phyloP scores from a whole-genome alignment of 1,140 invertebrate genomes.

The Rhyzopertha dominica region DNA sequence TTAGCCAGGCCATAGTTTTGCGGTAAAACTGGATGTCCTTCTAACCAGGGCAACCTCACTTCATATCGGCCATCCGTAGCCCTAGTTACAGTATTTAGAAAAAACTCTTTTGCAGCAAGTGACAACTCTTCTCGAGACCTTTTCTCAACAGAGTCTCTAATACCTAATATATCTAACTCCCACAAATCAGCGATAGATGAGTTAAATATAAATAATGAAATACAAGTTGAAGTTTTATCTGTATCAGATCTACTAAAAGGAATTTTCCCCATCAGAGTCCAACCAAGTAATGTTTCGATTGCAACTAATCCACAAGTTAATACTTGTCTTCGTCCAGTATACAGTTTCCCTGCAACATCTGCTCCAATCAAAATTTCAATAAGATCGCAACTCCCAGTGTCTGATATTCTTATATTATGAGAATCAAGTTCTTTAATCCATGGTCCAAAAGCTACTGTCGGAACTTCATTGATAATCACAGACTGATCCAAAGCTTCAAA shows the following conservation, averaged over 20 bases:
- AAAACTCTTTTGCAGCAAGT: conserved; percentile 28
- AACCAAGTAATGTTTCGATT: conserved; percentile 35
- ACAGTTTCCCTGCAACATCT: conserved; percentile 34
- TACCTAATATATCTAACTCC: conserved; percentile 41
- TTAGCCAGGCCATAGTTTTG: conserved; percentile 14
- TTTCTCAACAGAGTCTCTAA: conserved; percentile 36
- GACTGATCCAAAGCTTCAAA: conserved; percentile 17
- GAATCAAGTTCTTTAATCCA: conserved; percentile 12
- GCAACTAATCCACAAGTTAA: conserved; percentile 23
- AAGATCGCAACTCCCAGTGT: conserved; percentile 6
- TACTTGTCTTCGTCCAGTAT: conserved; percentile 23
- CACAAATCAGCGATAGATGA: conserved; percentile 37
- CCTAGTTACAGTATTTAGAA: conserved; percentile 29
- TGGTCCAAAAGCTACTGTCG: conserved; percentile 2
- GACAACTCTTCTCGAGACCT: conserved; percentile 24
- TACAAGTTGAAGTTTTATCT: background rate
- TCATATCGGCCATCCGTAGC: conserved; percentile 31
- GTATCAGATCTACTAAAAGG: background rate
- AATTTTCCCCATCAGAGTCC: conserved; percentile 33
- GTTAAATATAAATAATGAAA: conserved; percentile 10
- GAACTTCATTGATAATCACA: conserved; percentile 6
- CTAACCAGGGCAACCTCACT: conserved; percentile 36
- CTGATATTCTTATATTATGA: conserved; percentile 9
- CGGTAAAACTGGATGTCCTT: conserved; percentile 27
- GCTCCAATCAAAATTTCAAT: conserved; percentile 33